Evolutionary conservation across 2,797 vertebrate species (phyloP), one percentile per base, ranked within the genome.

Genomic region (Chelonia mydas): DNA sequence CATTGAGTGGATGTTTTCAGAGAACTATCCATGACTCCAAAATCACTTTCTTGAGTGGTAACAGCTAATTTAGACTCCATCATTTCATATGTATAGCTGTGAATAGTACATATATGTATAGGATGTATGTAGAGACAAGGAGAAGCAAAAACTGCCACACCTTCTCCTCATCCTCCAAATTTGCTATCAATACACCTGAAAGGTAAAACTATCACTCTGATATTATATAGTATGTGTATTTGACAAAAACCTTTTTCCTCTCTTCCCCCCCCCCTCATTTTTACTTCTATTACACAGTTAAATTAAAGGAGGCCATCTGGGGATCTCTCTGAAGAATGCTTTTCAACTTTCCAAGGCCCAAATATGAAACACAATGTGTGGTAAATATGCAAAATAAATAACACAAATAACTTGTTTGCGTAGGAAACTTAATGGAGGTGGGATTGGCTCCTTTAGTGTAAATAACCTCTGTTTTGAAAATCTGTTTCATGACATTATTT

Each of bases 51-150:
- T 53, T 53, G 51, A 53, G 17, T 19, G 7, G 51, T 53, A 19
- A 19, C 51, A 53, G 51, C 16, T 53, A 53, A 53, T 53, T 53
- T 53, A 53, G 51, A 19, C 6, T 17, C 17, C 17, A 53, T 53
- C 51, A 19, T 19, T 53, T 19, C 19, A 53, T 53, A 53, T 53
- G 51, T 53, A 53, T 53, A 53, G 17, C 53, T 53, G 51, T 53
- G 17, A 53, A 53, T 53, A 53, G 17, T 19, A 53, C 19, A 7
- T 19, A 53, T 53, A 21, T 53, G 51, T 53, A 53, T 51, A 6
- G 50, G 16, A 51, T 51, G 50, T 51, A 53, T 53, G 51, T 53
- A 90, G 78, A 93, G 90, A 33, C 33, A 96, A 92, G 25, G 11
- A 55, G 80, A n/a, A 81, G 21, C 45, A 85, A 85, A 91, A 83